Evolutionary conservation across 37 sponge, comb jelly and placozoan species (phyloP), one percentile per base, ranked within the genome.

Genomic region (Cliona cf. orientalis): DNA sequence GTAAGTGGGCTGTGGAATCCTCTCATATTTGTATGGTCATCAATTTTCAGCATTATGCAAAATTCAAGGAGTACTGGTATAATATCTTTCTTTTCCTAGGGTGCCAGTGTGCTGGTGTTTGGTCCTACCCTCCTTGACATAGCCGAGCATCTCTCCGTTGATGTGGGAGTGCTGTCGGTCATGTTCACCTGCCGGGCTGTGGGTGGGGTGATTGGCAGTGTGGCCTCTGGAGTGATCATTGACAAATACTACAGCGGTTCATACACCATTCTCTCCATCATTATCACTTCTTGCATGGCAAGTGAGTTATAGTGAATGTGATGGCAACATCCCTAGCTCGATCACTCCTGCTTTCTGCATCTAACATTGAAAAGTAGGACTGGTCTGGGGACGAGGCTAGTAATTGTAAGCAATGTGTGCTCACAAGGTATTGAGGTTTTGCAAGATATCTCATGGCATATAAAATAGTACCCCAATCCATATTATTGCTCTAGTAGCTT

Each of bases 81-180:
- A 49, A 17, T 49, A 49, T 49, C 74, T 17, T 9, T 55, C 39
- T 2, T 23, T 32, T 58, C 40, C 9, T 55, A 83, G 84, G 90
- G 90, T 31, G 38, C 40, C 11, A 14, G 75, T 79, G 38, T 85
- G 12, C 36, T 66, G 0, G 59, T 90, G 35, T 46, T 90, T 44
- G 86, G 86, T 31, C 86, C 86, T 25, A 90, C 91, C 5, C 33
- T 90, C 56, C 76, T 90, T 14, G 91, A 90, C 75, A 21, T 86
- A 19, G 75, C 91, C 23, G 25, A 40, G 17, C 64, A 49, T 22
- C 71, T 90, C 1, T 21, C 35, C 1, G 78, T 76, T 0, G 78
- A 72, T 0, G 46, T 67, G 14, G 78, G 63, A 33, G 46, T 34
- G 0, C 57, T 91, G 31, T 38, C 87, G 40, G 62, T 53, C 43